These are phyloP conservation scores for Asarcornis scutulata DNA, from an alignment of 2,113 vertebrate genomes.

Conservation along the genomic window DNA sequence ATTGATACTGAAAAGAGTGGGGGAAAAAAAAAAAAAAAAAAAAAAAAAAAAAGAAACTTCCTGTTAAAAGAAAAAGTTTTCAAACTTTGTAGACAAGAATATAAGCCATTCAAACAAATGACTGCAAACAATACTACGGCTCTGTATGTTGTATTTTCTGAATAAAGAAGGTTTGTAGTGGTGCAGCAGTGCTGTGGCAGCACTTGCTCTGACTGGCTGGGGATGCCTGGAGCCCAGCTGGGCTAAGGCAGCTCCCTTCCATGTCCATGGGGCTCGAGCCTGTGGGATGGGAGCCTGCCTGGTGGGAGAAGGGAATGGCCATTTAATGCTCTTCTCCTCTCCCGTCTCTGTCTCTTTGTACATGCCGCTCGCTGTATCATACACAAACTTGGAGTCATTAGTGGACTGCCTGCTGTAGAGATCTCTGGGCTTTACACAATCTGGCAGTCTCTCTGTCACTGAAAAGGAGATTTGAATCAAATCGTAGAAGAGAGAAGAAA, in stretches of 20 bases:
- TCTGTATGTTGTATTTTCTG: not conserved
- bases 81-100: not conserved
- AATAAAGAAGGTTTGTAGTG: not conserved
- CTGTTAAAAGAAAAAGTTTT: conserved; percentile 18
- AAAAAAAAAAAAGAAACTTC: not conserved
- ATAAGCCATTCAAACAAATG: not conserved
- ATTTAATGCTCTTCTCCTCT: not conserved
- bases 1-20: not conserved
- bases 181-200: not conserved
- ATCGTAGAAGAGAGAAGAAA: conserved; percentile 40
- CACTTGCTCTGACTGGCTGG: not conserved
- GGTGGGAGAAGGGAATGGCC: not conserved
- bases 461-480: conserved; percentile 55
- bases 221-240: not conserved
- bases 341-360: not conserved
- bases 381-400: conserved; percentile 54
- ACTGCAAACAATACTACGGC: not conserved
- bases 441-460: conserved; percentile 59
- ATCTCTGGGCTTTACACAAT: conserved; percentile 33
- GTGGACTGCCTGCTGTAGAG: conserved; percentile 62
- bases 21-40: not conserved
- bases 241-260: not conserved
- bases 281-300: not conserved
- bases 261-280: accelerated
- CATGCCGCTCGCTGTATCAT: not conserved